A percentile compares a stretch with the other conserved stretches of the same genome.
Conservation (phyloP, 2,113 vertebrate species). For the Microtus richardsoni region DNA sequence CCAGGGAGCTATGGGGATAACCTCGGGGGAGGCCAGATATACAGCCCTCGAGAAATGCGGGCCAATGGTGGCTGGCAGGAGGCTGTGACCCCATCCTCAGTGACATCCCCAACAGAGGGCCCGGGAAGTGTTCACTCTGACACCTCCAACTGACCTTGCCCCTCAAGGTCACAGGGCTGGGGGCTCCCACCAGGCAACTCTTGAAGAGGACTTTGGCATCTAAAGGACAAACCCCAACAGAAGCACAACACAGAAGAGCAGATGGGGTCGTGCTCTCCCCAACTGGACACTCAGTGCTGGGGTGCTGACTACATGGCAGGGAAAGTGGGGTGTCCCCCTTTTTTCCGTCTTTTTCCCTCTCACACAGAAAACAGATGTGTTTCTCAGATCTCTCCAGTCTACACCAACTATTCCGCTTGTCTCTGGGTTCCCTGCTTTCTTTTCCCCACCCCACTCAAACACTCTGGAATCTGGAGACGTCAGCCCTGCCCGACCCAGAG, state of each 20-base stretch:
- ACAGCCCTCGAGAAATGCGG: constrained; percentile 88
- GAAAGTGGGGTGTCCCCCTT: constrained; percentile 52
- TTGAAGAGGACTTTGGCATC: constrained; percentile 54
- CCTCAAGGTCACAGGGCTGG: constrained; percentile 68
- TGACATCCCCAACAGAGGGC: constrained; percentile 88
- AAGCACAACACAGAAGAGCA: constrained; percentile 79
- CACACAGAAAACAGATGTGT: background rate
- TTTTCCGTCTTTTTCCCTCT: background rate
- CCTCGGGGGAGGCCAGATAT: constrained; percentile 84
- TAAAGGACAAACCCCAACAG: constrained; percentile 63
- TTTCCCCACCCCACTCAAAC: constrained; percentile 61
- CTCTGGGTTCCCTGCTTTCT: constrained; percentile 11
- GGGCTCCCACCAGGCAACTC: constrained; percentile 49
- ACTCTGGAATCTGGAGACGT: constrained; percentile 76
- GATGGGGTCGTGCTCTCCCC: background rate
- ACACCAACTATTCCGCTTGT: background rate
- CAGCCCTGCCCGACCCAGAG: constrained; percentile 77
- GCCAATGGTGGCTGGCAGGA: constrained; percentile 93
- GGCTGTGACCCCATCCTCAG: constrained; percentile 90
- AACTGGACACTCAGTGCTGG: constrained; percentile 53
- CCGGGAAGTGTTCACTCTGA: constrained; percentile 93
- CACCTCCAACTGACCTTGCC: constrained; percentile 92
- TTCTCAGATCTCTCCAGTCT: constrained; percentile 8
- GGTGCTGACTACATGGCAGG: constrained; percentile 57
- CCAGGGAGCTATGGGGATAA: constrained; percentile 87